Evolutionary conservation across 2,797 vertebrate genomes (phyloP), one percentile per base, ranked within the genome.

Genomic region (Eleutherodactylus coqui): DNA sequence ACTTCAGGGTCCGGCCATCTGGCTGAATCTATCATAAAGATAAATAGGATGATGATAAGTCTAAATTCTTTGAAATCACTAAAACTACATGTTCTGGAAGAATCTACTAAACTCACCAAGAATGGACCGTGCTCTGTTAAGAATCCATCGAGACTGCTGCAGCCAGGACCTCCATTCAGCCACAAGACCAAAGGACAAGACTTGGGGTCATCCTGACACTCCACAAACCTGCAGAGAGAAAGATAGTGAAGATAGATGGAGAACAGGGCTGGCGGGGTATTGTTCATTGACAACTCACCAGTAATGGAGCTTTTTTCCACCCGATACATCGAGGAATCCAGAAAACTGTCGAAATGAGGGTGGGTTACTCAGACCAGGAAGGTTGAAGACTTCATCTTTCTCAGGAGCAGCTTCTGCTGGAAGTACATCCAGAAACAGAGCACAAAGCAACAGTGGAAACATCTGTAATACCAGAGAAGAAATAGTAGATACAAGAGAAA

Each of bases 101-200:
- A 41, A 73, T 45, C n/a, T 73, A 14, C 70, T 73, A 27, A 24
- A 73, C 70, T 11, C 70, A 73, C 70, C 70, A 73, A 24, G n/a
- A 73, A 73, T 2, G 70, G 70, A n/a, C 70, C 70, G 16, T 73
- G 70, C 5, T 45, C 70, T 7, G 70, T 73, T 16, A 73, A 17
- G 2, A 1, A 43, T 51, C 90, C 86, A 85, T 89, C 85, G 75
- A 85, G 75, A 27, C 89, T 91, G 79, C 88, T 90, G 80, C 77
- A 87, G n/a, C 86, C 81, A 2, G 90, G 87, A 21, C 89, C 82
- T 3, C 88, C 83, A 29, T 90, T 90, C 34, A 92, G 85, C 88
- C 88, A 90, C 14, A 89, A 72, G 4, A 89, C 75, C 84, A 90
- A 6, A 14, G 82, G 89, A 24, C 90, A 70, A 1, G 67, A 85